A percentile compares a stretch with the other conserved stretches of the same genome.
Evolutionary conservation across 2,113 vertebrate species (phyloP).

Genomic region (Centropus bengalensis): DNA sequence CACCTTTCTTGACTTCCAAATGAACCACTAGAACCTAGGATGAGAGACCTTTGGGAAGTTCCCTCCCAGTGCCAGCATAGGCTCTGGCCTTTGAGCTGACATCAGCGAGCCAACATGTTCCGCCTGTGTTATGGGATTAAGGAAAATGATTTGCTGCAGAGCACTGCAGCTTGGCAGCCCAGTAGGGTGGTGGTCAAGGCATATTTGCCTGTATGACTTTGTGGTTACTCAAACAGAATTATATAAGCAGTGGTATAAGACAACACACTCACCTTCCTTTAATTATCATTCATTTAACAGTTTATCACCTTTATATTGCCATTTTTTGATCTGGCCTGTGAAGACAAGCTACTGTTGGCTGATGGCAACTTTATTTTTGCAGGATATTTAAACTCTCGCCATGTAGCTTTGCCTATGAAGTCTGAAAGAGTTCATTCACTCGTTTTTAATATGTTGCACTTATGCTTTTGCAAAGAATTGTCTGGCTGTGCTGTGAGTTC

Average conservation of each 20-base stretch:
- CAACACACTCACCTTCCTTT: not conserved
- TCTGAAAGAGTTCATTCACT: not conserved
- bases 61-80: not conserved
- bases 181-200: not conserved
- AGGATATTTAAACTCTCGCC: not conserved
- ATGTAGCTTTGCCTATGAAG: not conserved
- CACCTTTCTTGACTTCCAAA: not conserved
- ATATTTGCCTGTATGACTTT: not conserved
- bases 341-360: not conserved
- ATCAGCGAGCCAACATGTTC: not conserved
- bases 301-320: not conserved
- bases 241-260: not conserved
- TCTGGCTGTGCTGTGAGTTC: not conserved
- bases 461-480: not conserved
- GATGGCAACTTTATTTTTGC: not conserved
- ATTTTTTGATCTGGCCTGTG: not conserved
- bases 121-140: not conserved
- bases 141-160: not conserved
- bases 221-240: not conserved
- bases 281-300: not conserved
- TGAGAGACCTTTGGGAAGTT: not conserved
- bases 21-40: not conserved
- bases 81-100: not conserved
- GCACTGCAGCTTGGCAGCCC: not conserved
- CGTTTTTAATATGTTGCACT: not conserved